phyloP scores from a whole-genome alignment of 2,113 vertebrate genomes.

The Pelusios castaneus region DNA sequence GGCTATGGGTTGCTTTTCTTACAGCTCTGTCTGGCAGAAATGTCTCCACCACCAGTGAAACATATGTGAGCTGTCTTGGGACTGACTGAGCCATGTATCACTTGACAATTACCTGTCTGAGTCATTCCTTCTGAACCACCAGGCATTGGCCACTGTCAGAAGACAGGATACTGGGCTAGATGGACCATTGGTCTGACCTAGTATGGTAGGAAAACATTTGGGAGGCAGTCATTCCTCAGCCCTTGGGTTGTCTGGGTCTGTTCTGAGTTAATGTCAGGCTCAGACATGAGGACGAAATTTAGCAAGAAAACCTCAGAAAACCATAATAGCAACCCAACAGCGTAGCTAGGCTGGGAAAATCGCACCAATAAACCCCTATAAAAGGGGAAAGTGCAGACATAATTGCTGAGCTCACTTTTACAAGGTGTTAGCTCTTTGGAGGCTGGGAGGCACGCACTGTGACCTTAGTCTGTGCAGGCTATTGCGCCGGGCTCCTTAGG shows the following conservation, averaged over 20 bases:
- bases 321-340: background rate
- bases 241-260: accelerated
- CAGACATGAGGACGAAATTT: background rate
- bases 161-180: no score
- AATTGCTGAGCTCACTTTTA: accelerated
- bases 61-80: background rate
- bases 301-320: background rate
- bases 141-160: no score
- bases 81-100: no score
- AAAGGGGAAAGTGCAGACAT: accelerated
- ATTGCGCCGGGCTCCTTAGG: background rate
- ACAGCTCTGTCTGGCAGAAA: background rate
- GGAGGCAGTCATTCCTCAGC: background rate
- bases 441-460: background rate
- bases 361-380: background rate
- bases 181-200: no score
- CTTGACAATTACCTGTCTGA: no score
- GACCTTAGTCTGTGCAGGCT: background rate
- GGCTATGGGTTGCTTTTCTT: background rate
- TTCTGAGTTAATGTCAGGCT: background rate
- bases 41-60: background rate
- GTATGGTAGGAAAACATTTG: accelerated
- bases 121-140: no score
- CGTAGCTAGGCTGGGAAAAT: background rate
- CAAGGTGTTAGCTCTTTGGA: background rate